These are phyloP conservation scores for Phytoseiulus persimilis DNA, from an alignment of 2,888 invertebrate species.

Conservation along the genomic window DNA sequence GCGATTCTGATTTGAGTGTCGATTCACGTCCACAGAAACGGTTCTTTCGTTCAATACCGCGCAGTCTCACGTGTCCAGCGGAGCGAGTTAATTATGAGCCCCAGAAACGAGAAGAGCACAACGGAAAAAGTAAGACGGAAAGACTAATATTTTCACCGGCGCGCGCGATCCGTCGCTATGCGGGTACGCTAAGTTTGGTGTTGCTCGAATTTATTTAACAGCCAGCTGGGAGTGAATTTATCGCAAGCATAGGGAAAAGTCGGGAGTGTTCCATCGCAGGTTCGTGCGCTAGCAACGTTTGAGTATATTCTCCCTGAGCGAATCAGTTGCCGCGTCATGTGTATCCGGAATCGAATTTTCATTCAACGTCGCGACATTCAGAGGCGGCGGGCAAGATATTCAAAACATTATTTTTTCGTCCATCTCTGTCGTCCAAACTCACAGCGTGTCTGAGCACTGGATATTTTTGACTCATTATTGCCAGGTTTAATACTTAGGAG, in stretches of 20 bases:
- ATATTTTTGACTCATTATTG: no score
- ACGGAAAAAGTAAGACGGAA: neutral
- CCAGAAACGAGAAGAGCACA: slow-evolving; percentile 5
- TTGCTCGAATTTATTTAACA: neutral
- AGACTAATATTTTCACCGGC: neutral
- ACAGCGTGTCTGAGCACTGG: no score
- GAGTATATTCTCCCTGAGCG: no score
- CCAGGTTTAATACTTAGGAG: no score
- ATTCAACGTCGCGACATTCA: no score
- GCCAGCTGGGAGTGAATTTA: neutral
- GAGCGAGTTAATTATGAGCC: slow-evolving; percentile 5
- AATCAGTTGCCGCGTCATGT: no score
- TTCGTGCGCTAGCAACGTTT: no score
- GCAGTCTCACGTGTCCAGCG: neutral
- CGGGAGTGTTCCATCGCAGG: neutral
- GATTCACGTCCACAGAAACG: neutral
- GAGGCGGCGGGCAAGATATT: no score
- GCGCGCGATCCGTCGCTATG: neutral
- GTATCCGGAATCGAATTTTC: no score
- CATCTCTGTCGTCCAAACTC: no score
- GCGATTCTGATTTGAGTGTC: neutral
- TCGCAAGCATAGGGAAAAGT: neutral
- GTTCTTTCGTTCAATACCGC: neutral
- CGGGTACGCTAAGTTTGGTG: neutral
- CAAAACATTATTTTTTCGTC: no score